Evolutionary conservation across 1,140 invertebrate genomes (phyloP), one percentile per base, ranked within the genome.

Genomic region (Cyclina sinensis): DNA sequence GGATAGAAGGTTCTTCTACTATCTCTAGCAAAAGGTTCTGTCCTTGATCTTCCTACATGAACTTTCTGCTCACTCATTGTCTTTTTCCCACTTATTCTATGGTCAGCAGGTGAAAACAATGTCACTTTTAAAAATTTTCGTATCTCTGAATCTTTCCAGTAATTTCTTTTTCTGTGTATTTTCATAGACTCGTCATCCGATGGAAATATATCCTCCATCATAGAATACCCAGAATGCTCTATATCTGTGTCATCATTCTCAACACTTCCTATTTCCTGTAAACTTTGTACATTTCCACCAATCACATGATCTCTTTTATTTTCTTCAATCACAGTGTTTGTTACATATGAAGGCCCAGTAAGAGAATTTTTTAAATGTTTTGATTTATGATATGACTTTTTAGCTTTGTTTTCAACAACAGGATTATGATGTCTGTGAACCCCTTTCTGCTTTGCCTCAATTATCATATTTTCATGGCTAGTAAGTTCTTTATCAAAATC

Each of bases 211-310:
- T 54, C 51, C 1, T 39, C 11, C 27, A 85, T 48, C 68, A 70
- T 73, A 24, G 68, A 48, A 73, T 73, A 74, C 27, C 84, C 84
- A 35, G 84, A 86, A 24, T 48, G 27, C 57, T 74, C 54, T 24
- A 86, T 21, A 43, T 86, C 84, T 5, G 84, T 86, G n/a, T 65
- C 70, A 65, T 86, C 84, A 86, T 86, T 86, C 16, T 74, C 54
- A 37, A 76, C 51, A 57, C 39, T 76, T 39, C 32, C 43, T 5
- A 32, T 18, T 78, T 78, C 48, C 30, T 70, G 7, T 39, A 37
- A 0, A 39, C 30, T 37, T 21, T 70, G 65, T 37, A 82, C 30
- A 54, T 86, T 65, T 62, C 84, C 84, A 76, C 54, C 84, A 59
- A 86, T 62, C 48, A 57, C 37, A 48, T 86, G 84, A 54, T 86